Evolutionary conservation across 2,113 vertebrate species (phyloP).

Genomic region (Reinhardtius hippoglossoides): DNA sequence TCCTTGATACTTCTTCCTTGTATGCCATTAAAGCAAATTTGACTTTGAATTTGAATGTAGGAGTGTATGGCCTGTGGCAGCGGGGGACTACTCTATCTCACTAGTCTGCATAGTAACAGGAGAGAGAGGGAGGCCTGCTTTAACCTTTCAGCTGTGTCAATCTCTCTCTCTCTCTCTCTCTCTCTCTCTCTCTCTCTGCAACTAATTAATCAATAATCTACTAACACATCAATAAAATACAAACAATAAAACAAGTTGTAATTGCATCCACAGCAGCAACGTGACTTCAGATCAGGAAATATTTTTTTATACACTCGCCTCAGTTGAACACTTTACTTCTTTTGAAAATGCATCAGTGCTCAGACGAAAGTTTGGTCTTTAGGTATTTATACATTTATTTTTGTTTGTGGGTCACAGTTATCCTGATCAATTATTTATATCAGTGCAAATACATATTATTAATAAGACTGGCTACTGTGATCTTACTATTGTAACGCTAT

Average conservation of each 20-base stretch:
- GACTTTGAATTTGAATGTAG: slow-evolving; percentile 66
- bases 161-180: not conserved
- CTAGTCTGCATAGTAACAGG: slow-evolving; percentile 82
- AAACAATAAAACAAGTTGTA: not conserved
- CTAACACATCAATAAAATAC: not conserved
- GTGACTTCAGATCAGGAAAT: not conserved
- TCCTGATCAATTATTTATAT: too few relatives aligned
- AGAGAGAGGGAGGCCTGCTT: slow-evolving; percentile 63
- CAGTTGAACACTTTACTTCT: not conserved
- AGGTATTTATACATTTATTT: too few relatives aligned
- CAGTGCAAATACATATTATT: too few relatives aligned
- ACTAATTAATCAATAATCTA: slow-evolving; percentile 12
- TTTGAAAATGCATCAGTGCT: not conserved
- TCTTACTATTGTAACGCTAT: too few relatives aligned
- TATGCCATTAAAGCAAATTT: slow-evolving; percentile 63
- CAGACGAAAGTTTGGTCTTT: not conserved
- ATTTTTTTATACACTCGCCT: not conserved
- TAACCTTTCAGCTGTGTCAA: slow-evolving; percentile 77
- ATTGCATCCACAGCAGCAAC: not conserved
- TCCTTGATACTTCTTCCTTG: slow-evolving; percentile 41
- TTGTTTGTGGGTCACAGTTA: too few relatives aligned
- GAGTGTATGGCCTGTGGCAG: slow-evolving; percentile 66
- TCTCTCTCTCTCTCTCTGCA: not conserved
- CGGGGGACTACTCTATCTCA: slow-evolving; percentile 43
- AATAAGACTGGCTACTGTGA: too few relatives aligned